A percentile compares a stretch with the other conserved stretches of the same genome.
These are phyloP conservation scores for Gnathonemus echidnorhynchus DNA, from an alignment of 2,113 vertebrate species.

Conservation along the genomic window DNA sequence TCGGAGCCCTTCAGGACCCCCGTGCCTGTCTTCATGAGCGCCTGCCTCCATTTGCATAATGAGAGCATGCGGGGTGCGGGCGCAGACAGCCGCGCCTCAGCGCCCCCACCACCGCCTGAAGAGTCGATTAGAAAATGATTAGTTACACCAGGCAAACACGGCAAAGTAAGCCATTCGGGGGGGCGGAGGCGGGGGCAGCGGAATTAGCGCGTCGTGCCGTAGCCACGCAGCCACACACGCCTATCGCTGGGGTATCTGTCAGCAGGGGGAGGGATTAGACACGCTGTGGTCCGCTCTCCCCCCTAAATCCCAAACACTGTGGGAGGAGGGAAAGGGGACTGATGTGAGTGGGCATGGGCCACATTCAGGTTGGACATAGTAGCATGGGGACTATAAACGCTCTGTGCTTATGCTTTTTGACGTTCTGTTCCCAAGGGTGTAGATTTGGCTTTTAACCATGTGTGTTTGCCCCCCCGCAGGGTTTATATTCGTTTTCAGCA, in stretches of 20 bases:
- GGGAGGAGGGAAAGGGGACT: neutral
- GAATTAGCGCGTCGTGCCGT: conserved; percentile 23
- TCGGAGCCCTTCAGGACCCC: conserved; percentile 35
- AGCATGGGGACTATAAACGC: neutral
- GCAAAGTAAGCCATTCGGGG: conserved; percentile 31
- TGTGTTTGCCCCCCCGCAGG: too few species aligned
- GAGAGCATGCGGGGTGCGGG: conserved; percentile 26
- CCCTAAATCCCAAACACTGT: neutral
- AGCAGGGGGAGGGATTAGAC: conserved; percentile 14
- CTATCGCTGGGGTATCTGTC: conserved; percentile 16
- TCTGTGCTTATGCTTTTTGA: neutral
- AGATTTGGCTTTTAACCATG: neutral
- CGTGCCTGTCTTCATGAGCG: conserved; percentile 22
- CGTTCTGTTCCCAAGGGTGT: neutral
- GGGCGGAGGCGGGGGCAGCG: conserved; percentile 4
- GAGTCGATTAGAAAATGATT: conserved; percentile 40
- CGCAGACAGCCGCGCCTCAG: conserved; percentile 20
- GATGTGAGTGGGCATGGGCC: neutral
- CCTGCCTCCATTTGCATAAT: conserved; percentile 35
- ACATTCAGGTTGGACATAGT: neutral
- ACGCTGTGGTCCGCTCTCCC: neutral
- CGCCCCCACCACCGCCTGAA: conserved; percentile 25
- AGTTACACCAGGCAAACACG: conserved; percentile 33
- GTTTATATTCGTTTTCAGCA: too few species aligned
- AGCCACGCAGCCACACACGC: neutral